Evolutionary conservation across 1,140 invertebrate species (phyloP), one percentile per base, ranked within the genome.

Genomic region (Saccostrea glomerata): DNA sequence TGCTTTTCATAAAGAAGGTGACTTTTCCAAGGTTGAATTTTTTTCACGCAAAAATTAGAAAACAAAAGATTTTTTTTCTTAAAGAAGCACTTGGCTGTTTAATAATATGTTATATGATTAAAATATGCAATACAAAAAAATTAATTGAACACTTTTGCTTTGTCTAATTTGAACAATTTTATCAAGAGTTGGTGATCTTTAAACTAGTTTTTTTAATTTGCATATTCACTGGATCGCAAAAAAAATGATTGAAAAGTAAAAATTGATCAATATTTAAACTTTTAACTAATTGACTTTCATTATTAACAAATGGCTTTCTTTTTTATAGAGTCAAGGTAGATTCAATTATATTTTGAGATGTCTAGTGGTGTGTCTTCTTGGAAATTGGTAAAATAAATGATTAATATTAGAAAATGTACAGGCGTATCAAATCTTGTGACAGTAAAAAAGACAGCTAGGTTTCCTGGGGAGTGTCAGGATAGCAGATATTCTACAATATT

Each of bases 401-500:
- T 63, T 63, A 47, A 47, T 47, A 66, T 66, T 66, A 77, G 23
- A 30, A 77, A 36, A 77, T 77, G 70, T 77, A 77, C 23, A 17
- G 70, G 70, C 70, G 23, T 23, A 47, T 30, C 15, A 77, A 25
- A 77, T 30, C 70, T 77, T 77, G 70, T 12, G 70, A 77, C 70
- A 77, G 70, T 13, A 77, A 63, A 63, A 77, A 77, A 77, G 25
- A 77, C 15, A 36, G 70, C 70, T 77, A 77, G 11, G 30, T 77
- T 77, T 77, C 70, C 30, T 36, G 30, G 70, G 70, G 70, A 77
- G 70, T 77, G 70, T 77, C 70, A 77, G 12, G 70, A 77, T 77
- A 30, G 25, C 70, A 77, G 70, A 77, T 77, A 77, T 77, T 77
- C 70, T 77, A 77, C 70, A 77, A 77, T 77, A 77, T 77, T 77